Conservation (phyloP, 2,888 invertebrate species). For the Neelides folsomi region DNA sequence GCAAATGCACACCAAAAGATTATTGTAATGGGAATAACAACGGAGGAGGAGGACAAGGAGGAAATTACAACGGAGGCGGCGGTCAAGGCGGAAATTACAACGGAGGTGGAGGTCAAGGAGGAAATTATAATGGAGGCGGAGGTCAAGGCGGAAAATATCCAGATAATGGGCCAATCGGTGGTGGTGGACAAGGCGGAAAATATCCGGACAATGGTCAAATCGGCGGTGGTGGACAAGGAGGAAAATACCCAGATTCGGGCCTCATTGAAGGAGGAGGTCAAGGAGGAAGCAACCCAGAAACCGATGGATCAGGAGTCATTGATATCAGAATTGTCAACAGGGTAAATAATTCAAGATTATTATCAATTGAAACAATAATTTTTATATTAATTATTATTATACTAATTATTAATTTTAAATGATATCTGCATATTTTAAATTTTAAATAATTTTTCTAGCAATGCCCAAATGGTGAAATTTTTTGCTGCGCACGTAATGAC, state of each 20-base stretch:
- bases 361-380: no score
- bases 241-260: conserved; percentile 8
- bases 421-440: not conserved
- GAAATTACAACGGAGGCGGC: conserved; percentile 3
- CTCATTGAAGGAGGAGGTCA: conserved; percentile 9
- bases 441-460: not conserved
- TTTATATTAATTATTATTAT: not conserved
- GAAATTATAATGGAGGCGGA: not conserved
- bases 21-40: conserved; percentile 1
- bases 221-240: conserved; percentile 7
- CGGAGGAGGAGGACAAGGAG: not conserved
- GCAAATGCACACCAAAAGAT: conserved; percentile 8
- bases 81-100: conserved; percentile 1
- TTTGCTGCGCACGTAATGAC: conserved; percentile 20
- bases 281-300: conserved; percentile 10
- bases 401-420: not conserved
- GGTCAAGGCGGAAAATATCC: not conserved
- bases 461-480: conserved; percentile 23
- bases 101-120: not conserved
- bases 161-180: conserved; percentile 2
- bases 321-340: conserved; percentile 34
- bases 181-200: conserved; percentile 4
- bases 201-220: conserved; percentile 6
- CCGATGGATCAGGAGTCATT: conserved; percentile 31
- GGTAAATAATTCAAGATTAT: conserved; percentile 19